Evolutionary conservation across 37 sponge, comb jelly and placozoan species (phyloP), one percentile per base, ranked within the genome.

Genomic region (Mnemiopsis leidyi): DNA sequence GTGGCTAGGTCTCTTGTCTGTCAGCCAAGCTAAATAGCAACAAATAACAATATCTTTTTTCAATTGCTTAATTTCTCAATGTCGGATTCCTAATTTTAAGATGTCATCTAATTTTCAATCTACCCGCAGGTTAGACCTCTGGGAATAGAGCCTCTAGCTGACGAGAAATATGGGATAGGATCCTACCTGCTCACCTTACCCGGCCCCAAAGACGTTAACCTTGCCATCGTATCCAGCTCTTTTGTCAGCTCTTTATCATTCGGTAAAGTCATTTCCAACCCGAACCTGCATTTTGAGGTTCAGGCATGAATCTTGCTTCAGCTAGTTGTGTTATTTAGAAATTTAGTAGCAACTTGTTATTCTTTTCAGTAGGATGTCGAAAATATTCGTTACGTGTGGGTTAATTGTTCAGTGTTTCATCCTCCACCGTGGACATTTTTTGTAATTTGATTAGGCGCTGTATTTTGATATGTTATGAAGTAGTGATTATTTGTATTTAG

Each of bases 191-290:
- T 85, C 24, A 40, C 36, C 7, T 23, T 85, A 61, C 90, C 90
- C 23, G 90, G 90, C 1, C 90, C 90, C 24, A 40, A 38, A 85
- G 90, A 85, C 24, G 23, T 85, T 9, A 85, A 85, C 61, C 90
- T 85, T 7, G 35, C 90, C 32, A 28, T 85, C 48, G 61, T 38
- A 39, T 85, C 90, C 0, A 61, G 90, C 0, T 40, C 90, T 1
- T 85, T 85, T 85, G 61, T 85, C 32, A 77, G 35, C 33, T 34
- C 79, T 32, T 77, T 77, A 32, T 0, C 79, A 0, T 77, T 34
- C 79, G 32, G 79, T 36, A 77, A 77, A 32, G 79, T 32, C 34
- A 77, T 77, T 33, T 77, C 79, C 1, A 77, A 77, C 36, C 79
- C 79, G 2, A 77, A 48, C 61, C 9, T 48, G 9, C 13, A 48